Base-by-base conservation (phyloP, 2,888 invertebrate species). In the Amiota communis region DNA sequence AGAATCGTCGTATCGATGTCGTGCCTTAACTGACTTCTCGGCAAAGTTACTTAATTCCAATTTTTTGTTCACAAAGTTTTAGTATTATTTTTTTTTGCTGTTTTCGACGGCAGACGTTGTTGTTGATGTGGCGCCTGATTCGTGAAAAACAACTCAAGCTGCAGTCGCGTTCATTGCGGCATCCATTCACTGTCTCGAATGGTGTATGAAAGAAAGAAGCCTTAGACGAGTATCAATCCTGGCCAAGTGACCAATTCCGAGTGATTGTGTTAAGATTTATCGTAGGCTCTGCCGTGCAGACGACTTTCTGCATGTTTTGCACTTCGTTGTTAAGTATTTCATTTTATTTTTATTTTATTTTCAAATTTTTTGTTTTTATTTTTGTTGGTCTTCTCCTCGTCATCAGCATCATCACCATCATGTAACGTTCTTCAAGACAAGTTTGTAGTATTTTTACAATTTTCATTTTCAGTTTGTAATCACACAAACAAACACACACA, bases 1-100 rank as follows among this genome's bases (percentile, higher is more conserved):
- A 82, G 77, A 85, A 82, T 36, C 36, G 81, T 84, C 84, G 84
- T 82, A 84, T 81, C 81, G 67, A 68, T 68, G 67, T 68, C 67
- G 67, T 76, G 76, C 71, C 76, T 79, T 65, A 56, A 71, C 75
- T 76, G 75, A 65, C 61, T 73, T 71, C 68, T 68, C 17, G 59
- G 12, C 20, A 15, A 49, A 49, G 72, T 15, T 70, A 65, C 51
- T 68, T 68, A 51, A 68, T 68, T 68, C 67, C 51, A 8, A 51
- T 17, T 61, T 74, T 73, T 76, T 49, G 11, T 59, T 23, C 47
- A 74, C 72, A 74, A 76, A 72, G 74, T 65, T 47, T 48, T 65
- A 6, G 46, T n/a, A n/a, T n/a, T n/a, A n/a, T 65, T 47, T 9
- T 48, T 65, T 65, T 17, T 48, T 65, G 12, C 48, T 65, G n/a